These are phyloP conservation scores for Hippasteria phrygiana DNA, from an alignment of 53 echinoderm and acorn worm genomes.

Conservation along the genomic window DNA sequence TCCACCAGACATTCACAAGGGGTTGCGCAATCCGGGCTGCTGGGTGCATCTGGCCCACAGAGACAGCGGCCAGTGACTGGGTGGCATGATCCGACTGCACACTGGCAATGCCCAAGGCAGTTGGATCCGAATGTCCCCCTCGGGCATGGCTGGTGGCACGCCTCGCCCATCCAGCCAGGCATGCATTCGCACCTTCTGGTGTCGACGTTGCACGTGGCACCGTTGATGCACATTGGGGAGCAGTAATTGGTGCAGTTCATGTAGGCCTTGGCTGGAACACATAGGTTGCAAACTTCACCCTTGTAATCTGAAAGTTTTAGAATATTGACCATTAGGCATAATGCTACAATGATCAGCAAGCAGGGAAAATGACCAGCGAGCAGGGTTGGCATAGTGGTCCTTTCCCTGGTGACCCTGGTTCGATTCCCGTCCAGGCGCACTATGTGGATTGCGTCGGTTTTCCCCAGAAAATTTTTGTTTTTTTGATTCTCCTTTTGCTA, in stretches of 20 bases:
- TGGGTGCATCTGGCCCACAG: background rate
- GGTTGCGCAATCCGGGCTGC: background rate
- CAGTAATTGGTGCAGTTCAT: conserved; percentile 47
- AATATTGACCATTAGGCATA: no score
- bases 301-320: conserved; percentile 39
- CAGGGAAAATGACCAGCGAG: no score
- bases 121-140: conserved; percentile 44
- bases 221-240: conserved; percentile 22
- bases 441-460: no score
- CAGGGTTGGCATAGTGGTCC: no score
- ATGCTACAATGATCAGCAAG: no score
- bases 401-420: no score
- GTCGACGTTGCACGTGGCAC: conserved; percentile 45
- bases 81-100: conserved; percentile 43
- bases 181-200: conserved; percentile 55
- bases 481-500: no score
- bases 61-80: conserved; percentile 47
- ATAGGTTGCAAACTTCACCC: conserved; percentile 54
- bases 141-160: conserved; percentile 47
- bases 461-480: no score
- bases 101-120: conserved; percentile 38
- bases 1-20: conserved; percentile 30
- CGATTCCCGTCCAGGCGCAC: no score
- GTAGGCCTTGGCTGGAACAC: conserved; percentile 27
- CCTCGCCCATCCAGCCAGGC: conserved; percentile 57